Conservation (phyloP, 2,888 invertebrate species). For the Hylaea fasciaria region DNA sequence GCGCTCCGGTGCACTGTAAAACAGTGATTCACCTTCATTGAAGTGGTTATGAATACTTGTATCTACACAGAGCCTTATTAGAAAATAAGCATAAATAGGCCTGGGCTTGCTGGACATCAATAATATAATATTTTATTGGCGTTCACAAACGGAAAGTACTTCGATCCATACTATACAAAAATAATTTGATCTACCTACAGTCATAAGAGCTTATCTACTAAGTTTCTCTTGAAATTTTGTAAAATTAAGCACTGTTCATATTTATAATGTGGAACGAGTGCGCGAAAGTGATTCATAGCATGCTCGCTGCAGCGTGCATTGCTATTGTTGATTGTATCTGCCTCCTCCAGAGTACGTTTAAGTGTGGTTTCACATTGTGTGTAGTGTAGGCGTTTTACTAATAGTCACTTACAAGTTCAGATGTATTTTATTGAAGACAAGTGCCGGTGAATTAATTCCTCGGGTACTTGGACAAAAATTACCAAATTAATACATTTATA, state of each 20-base stretch:
- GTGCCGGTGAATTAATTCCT: too few species aligned
- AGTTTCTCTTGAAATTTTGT: neutral
- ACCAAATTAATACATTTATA: too few species aligned
- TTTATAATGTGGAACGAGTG: conserved; percentile 13
- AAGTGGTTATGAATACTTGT: neutral
- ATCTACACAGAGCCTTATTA: neutral
- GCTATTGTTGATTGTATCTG: conserved; percentile 40
- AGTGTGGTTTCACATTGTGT: conserved; percentile 23
- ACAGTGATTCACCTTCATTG: conserved; percentile 13
- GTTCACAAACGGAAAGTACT: too few species aligned
- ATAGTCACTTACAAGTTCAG: conserved; percentile 2
- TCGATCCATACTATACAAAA: too few species aligned
- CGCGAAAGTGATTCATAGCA: conserved; percentile 77
- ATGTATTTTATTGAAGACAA: too few species aligned
- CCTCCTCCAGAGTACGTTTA: conserved; percentile 13
- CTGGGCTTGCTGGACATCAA: neutral
- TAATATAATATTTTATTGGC: too few species aligned
- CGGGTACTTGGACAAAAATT: too few species aligned
- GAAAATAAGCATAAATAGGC: neutral
- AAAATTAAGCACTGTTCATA: conserved; percentile 13
- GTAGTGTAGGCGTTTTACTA: conserved; percentile 11
- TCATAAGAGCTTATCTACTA: neutral
- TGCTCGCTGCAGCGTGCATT: conserved; percentile 45
- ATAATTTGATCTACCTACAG: neutral
- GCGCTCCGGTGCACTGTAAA: conserved; percentile 49